These are phyloP conservation scores for Operophtera brumata DNA, from an alignment of 2,888 invertebrate species.

Conservation along the genomic window DNA sequence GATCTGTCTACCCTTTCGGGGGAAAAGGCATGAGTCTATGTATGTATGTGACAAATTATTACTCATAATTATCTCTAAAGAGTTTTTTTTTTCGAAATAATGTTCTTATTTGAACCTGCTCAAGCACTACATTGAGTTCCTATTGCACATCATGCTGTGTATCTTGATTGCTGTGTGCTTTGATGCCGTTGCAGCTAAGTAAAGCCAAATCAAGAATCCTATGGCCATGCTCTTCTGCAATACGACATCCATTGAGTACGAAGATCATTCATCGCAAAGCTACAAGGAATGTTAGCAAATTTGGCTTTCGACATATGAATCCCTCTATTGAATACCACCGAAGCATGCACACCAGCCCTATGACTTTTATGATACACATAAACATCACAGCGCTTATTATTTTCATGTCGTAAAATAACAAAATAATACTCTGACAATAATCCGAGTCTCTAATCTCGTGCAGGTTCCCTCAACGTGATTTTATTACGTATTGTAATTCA, in stretches of 20 bases:
- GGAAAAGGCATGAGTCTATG: too few species aligned
- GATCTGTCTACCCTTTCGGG: too few species aligned
- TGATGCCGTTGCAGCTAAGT: too few species aligned
- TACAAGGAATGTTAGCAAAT: neutral
- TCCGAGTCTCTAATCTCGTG: conserved; percentile 61
- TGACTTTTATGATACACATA: conserved; percentile 69
- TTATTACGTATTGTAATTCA: conserved; percentile 71
- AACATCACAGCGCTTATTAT: conserved; percentile 69
- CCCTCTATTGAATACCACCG: conserved; percentile 12
- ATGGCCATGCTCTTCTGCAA: neutral
- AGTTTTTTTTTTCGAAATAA: too few species aligned
- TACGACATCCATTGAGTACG: neutral
- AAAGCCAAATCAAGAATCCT: neutral
- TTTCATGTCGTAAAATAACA: conserved; percentile 76
- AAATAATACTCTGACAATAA: conserved; percentile 74
- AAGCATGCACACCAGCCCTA: conserved; percentile 43
- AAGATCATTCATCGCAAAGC: neutral
- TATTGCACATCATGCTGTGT: too few species aligned
- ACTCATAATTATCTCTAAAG: too few species aligned
- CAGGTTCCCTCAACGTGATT: conserved; percentile 54
- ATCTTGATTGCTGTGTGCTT: neutral
- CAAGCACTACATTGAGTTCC: too few species aligned
- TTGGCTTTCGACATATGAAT: neutral
- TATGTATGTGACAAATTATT: too few species aligned
- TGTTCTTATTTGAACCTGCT: too few species aligned